A percentile compares a stretch with the other conserved stretches of the same genome.
Conservation (phyloP, 2,797 vertebrate species). For the Pangasius larnaudii region DNA sequence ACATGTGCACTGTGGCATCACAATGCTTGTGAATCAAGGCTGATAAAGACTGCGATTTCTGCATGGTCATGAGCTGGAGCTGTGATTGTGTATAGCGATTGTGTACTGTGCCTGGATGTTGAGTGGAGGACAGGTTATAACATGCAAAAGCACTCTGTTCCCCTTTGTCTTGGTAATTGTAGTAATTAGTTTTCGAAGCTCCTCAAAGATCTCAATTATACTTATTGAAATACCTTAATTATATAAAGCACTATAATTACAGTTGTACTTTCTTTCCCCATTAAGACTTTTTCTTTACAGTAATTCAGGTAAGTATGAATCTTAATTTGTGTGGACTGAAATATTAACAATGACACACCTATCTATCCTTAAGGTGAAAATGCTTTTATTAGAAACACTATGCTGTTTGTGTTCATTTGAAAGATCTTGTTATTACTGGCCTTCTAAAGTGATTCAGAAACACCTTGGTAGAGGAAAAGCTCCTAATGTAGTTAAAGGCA, state of each 20-base stretch:
- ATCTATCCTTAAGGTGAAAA: neutral
- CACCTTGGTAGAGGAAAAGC: neutral
- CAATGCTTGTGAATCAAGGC: slow-evolving; percentile 43
- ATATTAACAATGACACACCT: neutral
- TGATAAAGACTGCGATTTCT: slow-evolving; percentile 49
- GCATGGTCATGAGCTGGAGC: slow-evolving; percentile 4
- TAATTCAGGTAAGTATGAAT: neutral
- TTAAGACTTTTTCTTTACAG: neutral
- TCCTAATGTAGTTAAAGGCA: neutral
- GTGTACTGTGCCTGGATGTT: slow-evolving; percentile 7
- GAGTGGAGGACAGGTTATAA: neutral
- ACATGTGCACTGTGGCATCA: slow-evolving; percentile 14
- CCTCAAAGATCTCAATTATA: neutral
- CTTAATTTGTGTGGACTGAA: neutral
- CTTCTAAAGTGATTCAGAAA: neutral
- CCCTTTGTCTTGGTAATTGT: neutral
- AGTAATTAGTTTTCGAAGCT: neutral
- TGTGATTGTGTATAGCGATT: slow-evolving; percentile 3
- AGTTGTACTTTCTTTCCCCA: neutral
- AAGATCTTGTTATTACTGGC: neutral
- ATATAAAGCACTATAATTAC: neutral
- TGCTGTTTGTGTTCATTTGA: neutral
- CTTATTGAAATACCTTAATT: slow-evolving; percentile 4
- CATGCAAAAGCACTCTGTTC: neutral
- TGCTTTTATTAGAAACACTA: neutral